A percentile compares a stretch with the other conserved stretches of the same genome.
These are phyloP conservation scores for Chanos chanos DNA, from an alignment of 2,797 vertebrate species.

Conservation along the genomic window DNA sequence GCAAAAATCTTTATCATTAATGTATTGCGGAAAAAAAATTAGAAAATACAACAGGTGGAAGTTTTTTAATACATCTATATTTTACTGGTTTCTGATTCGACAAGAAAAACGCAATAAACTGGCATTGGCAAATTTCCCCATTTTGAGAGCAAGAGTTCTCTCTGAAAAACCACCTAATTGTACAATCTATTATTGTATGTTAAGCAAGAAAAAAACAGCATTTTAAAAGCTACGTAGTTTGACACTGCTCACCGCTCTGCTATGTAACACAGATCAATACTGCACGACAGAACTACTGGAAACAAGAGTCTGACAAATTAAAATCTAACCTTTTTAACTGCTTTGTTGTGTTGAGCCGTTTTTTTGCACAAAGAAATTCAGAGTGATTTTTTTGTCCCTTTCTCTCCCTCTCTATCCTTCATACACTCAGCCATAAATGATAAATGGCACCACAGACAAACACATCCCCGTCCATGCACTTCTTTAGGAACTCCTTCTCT, in stretches of 20 bases:
- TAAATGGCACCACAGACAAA: neutral
- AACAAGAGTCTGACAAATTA: slow-evolving; percentile 48
- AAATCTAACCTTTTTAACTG: slow-evolving; percentile 54
- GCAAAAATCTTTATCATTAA: too few relatives aligned
- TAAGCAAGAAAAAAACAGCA: slow-evolving; percentile 24
- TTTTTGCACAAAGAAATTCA: slow-evolving; percentile 17
- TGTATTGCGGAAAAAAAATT: too few relatives aligned
- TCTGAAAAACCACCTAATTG: neutral
- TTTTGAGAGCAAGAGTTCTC: too few relatives aligned
- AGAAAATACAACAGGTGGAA: too few relatives aligned
- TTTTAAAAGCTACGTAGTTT: slow-evolving; percentile 46
- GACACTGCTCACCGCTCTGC: slow-evolving; percentile 43
- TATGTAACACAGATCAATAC: slow-evolving; percentile 41
- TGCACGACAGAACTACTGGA: slow-evolving; percentile 12
- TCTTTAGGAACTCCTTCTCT: slow-evolving; percentile 2
- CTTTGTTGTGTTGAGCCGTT: slow-evolving; percentile 40
- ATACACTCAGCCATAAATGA: too few relatives aligned
- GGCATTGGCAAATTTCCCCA: too few relatives aligned
- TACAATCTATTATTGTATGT: slow-evolving; percentile 8
- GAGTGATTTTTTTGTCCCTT: slow-evolving; percentile 3
- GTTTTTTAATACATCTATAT: too few relatives aligned
- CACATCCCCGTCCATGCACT: neutral
- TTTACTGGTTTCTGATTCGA: too few relatives aligned
- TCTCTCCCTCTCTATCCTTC: slow-evolving; percentile 6
- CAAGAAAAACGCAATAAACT: too few relatives aligned